Percentiles rank a stretch among this genome's conserved stretches.
phyloP scores from a whole-genome alignment of 2,113 vertebrate species.

The Chroicocephalus ridibundus region DNA sequence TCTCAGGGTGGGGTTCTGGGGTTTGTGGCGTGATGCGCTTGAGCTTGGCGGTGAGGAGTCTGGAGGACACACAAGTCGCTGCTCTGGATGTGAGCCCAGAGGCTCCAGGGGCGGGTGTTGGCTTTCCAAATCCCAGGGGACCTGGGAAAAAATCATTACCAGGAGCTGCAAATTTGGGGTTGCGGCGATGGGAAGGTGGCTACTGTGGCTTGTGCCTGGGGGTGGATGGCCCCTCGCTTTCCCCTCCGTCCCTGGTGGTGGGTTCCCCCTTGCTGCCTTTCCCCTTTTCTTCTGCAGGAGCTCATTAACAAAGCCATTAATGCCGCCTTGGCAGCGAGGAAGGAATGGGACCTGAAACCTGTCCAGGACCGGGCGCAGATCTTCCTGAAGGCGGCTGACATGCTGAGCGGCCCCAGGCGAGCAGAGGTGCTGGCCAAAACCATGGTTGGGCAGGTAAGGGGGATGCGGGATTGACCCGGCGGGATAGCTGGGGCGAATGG shows the following conservation, averaged over 20 bases:
- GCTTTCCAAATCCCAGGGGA: background rate
- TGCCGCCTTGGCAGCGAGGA: slow-evolving; percentile 81
- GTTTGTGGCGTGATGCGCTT: rapidly evolving
- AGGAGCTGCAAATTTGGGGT: background rate
- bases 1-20: rapidly evolving
- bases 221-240: rapidly evolving
- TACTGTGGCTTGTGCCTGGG: background rate
- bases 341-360: slow-evolving; percentile 91
- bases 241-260: rapidly evolving
- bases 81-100: background rate
- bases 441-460: slow-evolving; percentile 91
- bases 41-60: background rate
- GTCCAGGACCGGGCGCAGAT: slow-evolving; percentile 88
- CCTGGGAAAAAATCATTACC: rapidly evolving
- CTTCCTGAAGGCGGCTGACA: slow-evolving; percentile 89
- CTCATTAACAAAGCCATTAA: slow-evolving; percentile 89
- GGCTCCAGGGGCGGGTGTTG: background rate
- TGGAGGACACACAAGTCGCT: rapidly evolving
- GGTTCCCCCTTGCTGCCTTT: background rate
- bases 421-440: slow-evolving; percentile 93
- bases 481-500: rapidly evolving
- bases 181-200: background rate
- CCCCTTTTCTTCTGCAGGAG: slow-evolving; percentile 64
- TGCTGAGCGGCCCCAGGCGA: slow-evolving; percentile 84
- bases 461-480: rapidly evolving